A percentile compares a stretch with the other conserved stretches of the same genome.
phyloP scores from a whole-genome alignment of 2,113 vertebrate genomes.

The Uria lomvia region DNA sequence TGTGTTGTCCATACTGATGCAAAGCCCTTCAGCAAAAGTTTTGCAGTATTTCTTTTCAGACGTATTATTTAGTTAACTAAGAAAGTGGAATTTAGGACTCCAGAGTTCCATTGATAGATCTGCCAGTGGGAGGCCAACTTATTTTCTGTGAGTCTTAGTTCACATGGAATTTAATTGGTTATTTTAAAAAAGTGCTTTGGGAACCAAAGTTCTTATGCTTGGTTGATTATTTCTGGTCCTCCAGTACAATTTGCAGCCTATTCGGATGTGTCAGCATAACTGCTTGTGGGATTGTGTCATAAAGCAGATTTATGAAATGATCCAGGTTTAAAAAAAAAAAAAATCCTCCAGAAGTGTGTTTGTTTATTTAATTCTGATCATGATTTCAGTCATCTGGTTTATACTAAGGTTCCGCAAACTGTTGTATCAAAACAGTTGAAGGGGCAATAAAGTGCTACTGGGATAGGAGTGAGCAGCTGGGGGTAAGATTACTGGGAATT shows the following conservation, averaged over 20 bases:
- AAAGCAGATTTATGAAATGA: background rate
- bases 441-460: background rate
- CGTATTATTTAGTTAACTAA: background rate
- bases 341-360: background rate
- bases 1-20: background rate
- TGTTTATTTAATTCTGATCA: background rate
- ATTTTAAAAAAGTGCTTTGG: background rate
- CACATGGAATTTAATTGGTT: background rate
- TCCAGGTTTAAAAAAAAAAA: background rate
- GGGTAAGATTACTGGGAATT: background rate
- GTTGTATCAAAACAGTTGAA: background rate
- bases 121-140: background rate
- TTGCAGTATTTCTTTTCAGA: background rate
- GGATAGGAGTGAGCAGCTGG: background rate
- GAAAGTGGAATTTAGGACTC: background rate
- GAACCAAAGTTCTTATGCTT: background rate
- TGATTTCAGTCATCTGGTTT: background rate
- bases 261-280: background rate
- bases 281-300: background rate
- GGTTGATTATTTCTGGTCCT: background rate
- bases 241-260: background rate
- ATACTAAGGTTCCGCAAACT: background rate
- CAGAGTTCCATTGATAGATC: background rate
- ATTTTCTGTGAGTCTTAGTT: background rate
- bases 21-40: background rate